These are phyloP conservation scores for Ia io DNA, from an alignment of 2,113 vertebrate species.

Conservation along the genomic window DNA sequence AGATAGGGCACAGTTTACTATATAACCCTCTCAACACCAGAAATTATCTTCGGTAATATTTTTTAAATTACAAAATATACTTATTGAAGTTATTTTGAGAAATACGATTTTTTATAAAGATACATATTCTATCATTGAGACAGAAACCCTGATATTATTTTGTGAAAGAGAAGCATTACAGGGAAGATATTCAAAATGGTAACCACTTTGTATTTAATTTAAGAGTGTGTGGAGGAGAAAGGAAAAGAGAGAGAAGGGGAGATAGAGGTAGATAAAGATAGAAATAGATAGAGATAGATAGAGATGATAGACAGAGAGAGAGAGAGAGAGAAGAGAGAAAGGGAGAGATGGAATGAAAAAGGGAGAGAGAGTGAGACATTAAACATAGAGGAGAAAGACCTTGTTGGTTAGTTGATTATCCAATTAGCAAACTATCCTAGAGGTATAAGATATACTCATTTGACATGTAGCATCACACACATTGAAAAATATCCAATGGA, in stretches of 20 bases:
- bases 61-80: not conserved
- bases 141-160: not conserved
- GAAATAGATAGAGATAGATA: not conserved
- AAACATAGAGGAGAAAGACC: too few species aligned
- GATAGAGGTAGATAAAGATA: not conserved
- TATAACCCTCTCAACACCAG: not conserved
- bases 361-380: not conserved
- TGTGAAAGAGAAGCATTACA: not conserved
- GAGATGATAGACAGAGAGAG: not conserved
- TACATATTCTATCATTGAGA: not conserved
- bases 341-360: not conserved
- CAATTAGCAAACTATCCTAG: not conserved
- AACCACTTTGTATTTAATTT: not conserved
- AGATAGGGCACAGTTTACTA: not conserved
- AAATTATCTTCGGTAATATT: not conserved
- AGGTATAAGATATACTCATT: not conserved
- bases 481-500: not conserved
- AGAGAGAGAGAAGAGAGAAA: too few species aligned
- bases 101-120: not conserved
- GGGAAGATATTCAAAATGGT: not conserved
- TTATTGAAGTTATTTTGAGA: not conserved
- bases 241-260: not conserved
- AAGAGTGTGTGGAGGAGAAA: not conserved
- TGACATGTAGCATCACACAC: not conserved
- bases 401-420: not conserved